phyloP scores from a whole-genome alignment of 1,140 invertebrate species.

The Pinna nobilis region DNA sequence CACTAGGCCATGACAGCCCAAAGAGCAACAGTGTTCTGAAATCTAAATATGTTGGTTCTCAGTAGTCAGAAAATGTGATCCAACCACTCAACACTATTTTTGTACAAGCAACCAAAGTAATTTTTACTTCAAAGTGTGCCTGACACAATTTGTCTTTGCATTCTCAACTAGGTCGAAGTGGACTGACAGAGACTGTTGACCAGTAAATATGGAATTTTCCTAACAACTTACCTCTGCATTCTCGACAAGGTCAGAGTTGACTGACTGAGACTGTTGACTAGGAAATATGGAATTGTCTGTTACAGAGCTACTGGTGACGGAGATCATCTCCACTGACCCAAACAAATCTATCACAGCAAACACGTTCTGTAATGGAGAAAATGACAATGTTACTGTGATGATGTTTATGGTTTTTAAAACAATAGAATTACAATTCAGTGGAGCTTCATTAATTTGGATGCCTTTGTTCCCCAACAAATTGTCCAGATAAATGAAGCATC shows the following conservation, averaged over 20 bases:
- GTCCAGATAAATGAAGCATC: too few relatives aligned
- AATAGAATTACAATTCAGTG: too few relatives aligned
- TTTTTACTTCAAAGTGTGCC: too few relatives aligned
- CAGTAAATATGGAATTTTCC: slow-evolving; percentile 51
- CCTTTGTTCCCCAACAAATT: too few relatives aligned
- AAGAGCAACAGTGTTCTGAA: too few relatives aligned
- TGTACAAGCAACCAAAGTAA: too few relatives aligned
- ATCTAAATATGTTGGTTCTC: neutral
- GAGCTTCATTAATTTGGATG: too few relatives aligned
- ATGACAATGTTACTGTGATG: too few relatives aligned
- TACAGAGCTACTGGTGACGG: slow-evolving; percentile 77
- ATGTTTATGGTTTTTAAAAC: too few relatives aligned
- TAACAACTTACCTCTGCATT: slow-evolving; percentile 35
- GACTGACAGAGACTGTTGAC: slow-evolving; percentile 47
- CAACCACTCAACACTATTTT: too few relatives aligned
- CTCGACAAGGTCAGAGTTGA: slow-evolving; percentile 42
- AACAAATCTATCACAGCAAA: slow-evolving; percentile 85
- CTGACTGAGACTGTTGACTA: slow-evolving; percentile 45
- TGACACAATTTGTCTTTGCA: slow-evolving; percentile 34
- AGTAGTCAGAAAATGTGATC: too few relatives aligned
- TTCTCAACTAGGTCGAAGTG: slow-evolving; percentile 39
- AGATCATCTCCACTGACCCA: slow-evolving; percentile 81
- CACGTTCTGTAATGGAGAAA: slow-evolving; percentile 79
- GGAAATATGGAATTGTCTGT: slow-evolving; percentile 50
- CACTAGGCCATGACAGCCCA: too few relatives aligned